Percentiles rank a stretch among this genome's conserved stretches.
Conservation (phyloP, 2,888 invertebrate species). For the Ernsta delagoae region DNA sequence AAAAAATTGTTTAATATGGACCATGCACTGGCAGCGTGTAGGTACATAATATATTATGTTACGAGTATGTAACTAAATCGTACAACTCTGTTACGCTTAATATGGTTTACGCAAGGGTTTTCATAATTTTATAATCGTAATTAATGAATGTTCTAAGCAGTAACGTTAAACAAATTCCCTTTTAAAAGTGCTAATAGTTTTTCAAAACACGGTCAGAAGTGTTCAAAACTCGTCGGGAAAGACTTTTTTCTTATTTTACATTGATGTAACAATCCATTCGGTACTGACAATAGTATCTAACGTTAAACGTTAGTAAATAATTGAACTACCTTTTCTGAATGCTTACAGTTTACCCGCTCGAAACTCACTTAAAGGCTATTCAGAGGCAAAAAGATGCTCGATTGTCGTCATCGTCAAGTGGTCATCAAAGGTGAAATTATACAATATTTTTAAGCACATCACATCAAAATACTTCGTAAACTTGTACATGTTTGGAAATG, state of each 20-base stretch:
- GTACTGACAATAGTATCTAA: neutral
- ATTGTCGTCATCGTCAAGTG: slow-evolving; percentile 4
- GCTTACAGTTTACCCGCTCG: neutral
- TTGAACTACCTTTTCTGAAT: neutral
- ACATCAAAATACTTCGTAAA: neutral
- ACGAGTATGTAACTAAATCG: too few relatives aligned
- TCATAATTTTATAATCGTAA: too few relatives aligned
- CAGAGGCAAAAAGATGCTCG: slow-evolving; percentile 3
- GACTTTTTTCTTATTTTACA: neutral
- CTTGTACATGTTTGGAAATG: slow-evolving; percentile 12
- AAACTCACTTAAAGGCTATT: neutral
- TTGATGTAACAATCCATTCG: slow-evolving; percentile 13
- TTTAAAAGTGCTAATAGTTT: too few relatives aligned
- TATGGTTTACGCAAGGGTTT: too few relatives aligned
- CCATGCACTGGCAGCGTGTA: too few relatives aligned
- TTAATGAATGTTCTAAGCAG: too few relatives aligned
- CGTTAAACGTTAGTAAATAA: slow-evolving; percentile 8
- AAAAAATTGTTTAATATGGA: too few relatives aligned
- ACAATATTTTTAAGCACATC: slow-evolving; percentile 16
- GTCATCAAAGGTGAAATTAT: slow-evolving; percentile 7
- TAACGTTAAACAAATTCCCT: too few relatives aligned
- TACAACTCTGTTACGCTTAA: too few relatives aligned
- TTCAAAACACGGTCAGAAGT: slow-evolving; percentile 1
- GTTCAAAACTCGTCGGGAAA: slow-evolving; percentile 13
- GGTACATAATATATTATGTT: too few relatives aligned